phyloP scores from a whole-genome alignment of 2,888 invertebrate species.

The Cyrtodaria siliqua region DNA sequence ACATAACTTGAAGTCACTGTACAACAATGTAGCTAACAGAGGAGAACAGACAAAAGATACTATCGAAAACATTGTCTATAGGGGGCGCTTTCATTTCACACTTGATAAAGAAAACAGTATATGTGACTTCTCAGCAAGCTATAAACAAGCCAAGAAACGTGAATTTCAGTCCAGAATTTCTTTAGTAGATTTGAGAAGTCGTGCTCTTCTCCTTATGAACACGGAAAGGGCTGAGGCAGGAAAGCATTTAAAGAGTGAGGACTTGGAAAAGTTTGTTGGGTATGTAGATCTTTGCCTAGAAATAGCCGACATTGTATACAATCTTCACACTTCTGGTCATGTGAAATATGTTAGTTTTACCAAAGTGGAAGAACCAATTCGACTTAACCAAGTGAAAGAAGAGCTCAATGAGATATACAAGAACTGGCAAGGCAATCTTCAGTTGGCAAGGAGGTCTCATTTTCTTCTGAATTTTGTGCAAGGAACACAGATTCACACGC shows the following conservation, averaged over 20 bases:
- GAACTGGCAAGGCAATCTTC: constrained; percentile 51
- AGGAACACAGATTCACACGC: constrained; percentile 58
- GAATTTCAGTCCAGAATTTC: constrained; percentile 5
- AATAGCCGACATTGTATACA: constrained; percentile 26
- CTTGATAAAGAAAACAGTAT: constrained; percentile 19
- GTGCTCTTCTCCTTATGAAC: constrained; percentile 63
- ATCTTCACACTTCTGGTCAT: constrained; percentile 51
- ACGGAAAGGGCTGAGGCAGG: constrained; percentile 6
- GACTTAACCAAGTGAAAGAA: constrained; percentile 12
- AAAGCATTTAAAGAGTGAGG: not conserved
- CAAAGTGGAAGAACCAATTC: not conserved
- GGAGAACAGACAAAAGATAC: constrained; percentile 69
- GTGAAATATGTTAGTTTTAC: constrained; percentile 31
- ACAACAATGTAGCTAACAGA: constrained; percentile 70
- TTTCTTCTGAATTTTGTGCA: constrained; percentile 64
- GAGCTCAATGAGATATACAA: constrained; percentile 23
- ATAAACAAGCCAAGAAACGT: not conserved
- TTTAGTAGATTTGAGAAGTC: constrained; percentile 64
- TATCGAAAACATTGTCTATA: constrained; percentile 55
- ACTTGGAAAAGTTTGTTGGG: constrained; percentile 34
- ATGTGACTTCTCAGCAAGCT: constrained; percentile 27
- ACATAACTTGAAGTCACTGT: constrained; percentile 66
- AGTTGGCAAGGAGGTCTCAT: constrained; percentile 25
- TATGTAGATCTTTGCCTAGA: constrained; percentile 44
- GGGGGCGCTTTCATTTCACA: constrained; percentile 54